A percentile compares a stretch with the other conserved stretches of the same genome.
Evolutionary conservation across 2,797 vertebrate species (phyloP).

Genomic region (Megaceryle alcyon): DNA sequence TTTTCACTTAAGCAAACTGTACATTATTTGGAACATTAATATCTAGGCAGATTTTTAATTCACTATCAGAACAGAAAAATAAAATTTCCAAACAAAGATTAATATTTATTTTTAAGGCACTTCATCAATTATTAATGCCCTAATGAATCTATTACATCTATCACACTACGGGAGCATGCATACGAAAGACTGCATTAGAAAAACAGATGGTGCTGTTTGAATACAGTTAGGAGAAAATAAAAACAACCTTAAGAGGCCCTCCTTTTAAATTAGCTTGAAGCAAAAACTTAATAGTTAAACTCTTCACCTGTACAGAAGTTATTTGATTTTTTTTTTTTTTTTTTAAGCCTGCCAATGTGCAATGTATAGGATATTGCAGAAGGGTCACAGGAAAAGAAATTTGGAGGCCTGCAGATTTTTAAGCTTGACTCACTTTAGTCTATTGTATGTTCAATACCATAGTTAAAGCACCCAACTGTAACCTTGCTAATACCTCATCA

Average conservation of each 20-base stretch:
- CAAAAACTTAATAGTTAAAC: neutral
- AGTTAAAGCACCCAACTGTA: neutral
- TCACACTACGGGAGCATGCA: neutral
- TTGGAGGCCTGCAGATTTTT: neutral
- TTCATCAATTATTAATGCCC: neutral
- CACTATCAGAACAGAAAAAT: constrained; percentile 57
- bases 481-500: neutral
- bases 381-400: neutral
- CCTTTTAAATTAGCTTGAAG: neutral
- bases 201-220: neutral
- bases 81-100: constrained; percentile 48
- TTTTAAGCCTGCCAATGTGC: neutral
- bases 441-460: neutral
- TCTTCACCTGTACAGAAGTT: neutral
- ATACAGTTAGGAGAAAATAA: neutral
- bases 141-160: neutral
- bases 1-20: constrained; percentile 58
- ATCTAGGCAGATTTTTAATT: constrained; percentile 52
- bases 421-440: neutral
- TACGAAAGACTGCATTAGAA: neutral
- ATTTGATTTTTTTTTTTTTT: neutral
- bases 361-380: neutral
- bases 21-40: constrained; percentile 71
- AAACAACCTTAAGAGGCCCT: neutral
- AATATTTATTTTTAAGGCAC: neutral